Evolutionary conservation across 2,888 invertebrate species (phyloP).

Genomic region (Argyresthia goedartella): DNA sequence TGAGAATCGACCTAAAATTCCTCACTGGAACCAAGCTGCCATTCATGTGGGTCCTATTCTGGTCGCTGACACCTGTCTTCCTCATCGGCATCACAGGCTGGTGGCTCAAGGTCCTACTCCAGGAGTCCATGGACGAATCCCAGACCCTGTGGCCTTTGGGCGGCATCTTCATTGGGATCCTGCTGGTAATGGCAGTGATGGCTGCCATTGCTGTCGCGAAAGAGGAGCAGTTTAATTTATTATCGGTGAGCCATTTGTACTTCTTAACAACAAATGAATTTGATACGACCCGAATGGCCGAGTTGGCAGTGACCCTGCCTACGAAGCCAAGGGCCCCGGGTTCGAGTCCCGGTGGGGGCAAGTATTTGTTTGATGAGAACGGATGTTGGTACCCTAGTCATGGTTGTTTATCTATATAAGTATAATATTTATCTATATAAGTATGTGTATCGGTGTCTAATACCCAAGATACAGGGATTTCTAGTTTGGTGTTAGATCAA

Average conservation of each 20-base stretch:
- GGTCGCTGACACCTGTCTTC: slow-evolving; percentile 46
- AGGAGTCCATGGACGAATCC: slow-evolving; percentile 29
- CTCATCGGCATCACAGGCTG: slow-evolving; percentile 48
- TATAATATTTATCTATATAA: no score
- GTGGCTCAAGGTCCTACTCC: slow-evolving; percentile 48
- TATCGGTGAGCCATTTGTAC: slow-evolving; percentile 34
- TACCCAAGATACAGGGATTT: no score
- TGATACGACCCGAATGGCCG: no score
- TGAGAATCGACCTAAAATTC: slow-evolving; percentile 52
- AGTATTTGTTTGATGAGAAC: no score
- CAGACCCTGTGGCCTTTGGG: slow-evolving; percentile 45
- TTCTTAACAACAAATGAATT: background rate
- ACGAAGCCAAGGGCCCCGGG: no score
- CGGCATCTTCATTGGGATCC: slow-evolving; percentile 36
- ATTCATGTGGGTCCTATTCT: slow-evolving; percentile 42
- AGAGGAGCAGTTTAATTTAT: slow-evolving; percentile 58
- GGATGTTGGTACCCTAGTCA: no score
- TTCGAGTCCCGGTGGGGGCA: no score
- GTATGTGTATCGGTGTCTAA: no score
- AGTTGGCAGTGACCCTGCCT: no score
- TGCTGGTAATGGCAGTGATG: slow-evolving; percentile 43
- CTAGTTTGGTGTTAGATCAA: no score
- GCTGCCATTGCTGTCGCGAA: slow-evolving; percentile 54
- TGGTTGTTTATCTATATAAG: no score
- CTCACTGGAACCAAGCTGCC: slow-evolving; percentile 48